phyloP scores from a whole-genome alignment of 2,113 vertebrate genomes.

The Erythrocebus patas region DNA sequence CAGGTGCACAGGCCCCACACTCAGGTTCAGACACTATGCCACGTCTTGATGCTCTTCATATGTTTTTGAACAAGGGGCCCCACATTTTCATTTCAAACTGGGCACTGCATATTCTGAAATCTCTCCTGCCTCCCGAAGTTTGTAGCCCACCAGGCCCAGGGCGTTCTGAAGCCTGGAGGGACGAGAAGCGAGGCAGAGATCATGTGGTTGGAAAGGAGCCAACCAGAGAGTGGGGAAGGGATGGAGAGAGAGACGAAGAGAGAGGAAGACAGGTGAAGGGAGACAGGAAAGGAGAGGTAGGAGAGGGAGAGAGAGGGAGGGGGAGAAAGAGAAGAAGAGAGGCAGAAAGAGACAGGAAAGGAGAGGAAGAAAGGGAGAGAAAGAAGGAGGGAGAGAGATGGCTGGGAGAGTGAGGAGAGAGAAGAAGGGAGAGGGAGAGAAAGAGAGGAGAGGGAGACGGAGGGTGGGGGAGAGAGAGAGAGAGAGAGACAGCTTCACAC shows the following conservation, averaged over 20 bases:
- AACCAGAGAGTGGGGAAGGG: background rate
- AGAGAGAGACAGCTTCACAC: background rate
- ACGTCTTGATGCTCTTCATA: fast-evolving
- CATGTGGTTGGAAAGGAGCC: background rate
- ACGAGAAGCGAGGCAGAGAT: background rate
- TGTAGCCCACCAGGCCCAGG: background rate
- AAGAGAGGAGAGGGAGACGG: background rate
- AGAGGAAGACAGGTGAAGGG: background rate
- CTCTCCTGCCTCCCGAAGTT: background rate
- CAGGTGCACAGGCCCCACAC: fast-evolving
- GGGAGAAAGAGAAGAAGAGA: too few species aligned
- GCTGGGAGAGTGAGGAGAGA: too few species aligned
- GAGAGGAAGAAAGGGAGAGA: too few species aligned
- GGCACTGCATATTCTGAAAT: too few species aligned
- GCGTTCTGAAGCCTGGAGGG: background rate
- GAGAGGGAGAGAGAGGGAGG: background rate
- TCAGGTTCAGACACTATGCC: fast-evolving
- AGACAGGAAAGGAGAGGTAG: background rate
- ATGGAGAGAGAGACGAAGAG: fast-evolving
- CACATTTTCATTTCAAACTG: background rate
- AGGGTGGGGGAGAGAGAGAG: fast-evolving
- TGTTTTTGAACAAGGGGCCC: fast-evolving
- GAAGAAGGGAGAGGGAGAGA: too few species aligned
- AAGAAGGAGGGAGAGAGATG: too few species aligned
- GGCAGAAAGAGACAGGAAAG: too few species aligned